Conservation (phyloP, 2,797 vertebrate species). For the Champsocephalus gunnari region DNA sequence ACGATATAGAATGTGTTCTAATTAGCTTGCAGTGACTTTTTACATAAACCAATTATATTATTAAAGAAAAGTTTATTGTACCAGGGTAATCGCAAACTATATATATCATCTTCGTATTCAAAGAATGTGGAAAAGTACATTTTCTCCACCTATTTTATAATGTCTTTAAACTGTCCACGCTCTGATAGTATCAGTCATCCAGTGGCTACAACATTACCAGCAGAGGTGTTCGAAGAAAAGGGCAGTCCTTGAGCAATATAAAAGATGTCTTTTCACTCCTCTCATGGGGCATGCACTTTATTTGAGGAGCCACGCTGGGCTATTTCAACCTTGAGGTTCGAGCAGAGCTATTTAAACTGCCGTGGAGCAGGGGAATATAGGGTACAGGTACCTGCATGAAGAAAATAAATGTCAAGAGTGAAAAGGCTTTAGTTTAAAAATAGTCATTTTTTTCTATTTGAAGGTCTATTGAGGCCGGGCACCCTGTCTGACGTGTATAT, state of each 20-base stretch:
- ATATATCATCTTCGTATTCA: constrained; percentile 5
- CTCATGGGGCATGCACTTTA: constrained; percentile 34
- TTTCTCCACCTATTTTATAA: constrained; percentile 2
- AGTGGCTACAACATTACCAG: constrained; percentile 2
- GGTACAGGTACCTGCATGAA: constrained; percentile 21
- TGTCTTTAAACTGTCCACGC: background rate
- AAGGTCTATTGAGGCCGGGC: constrained; percentile 27
- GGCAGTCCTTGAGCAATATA: constrained; percentile 17
- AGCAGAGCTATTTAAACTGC: constrained; percentile 33
- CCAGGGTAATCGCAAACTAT: constrained; percentile 1
- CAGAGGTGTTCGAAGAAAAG: constrained; percentile 25
- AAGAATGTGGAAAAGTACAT: constrained; percentile 25
- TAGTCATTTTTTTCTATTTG: constrained; percentile 44
- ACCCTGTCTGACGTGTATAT: constrained; percentile 44
- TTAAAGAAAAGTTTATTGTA: constrained; percentile 15
- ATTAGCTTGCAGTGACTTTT: background rate
- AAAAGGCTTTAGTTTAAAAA: constrained; percentile 66
- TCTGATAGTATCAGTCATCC: constrained; percentile 22
- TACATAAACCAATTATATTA: background rate
- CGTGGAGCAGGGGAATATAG: constrained; percentile 23
- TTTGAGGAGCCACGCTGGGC: constrained; percentile 40
- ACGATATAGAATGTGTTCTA: background rate
- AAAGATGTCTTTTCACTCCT: constrained; percentile 22
- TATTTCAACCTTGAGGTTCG: constrained; percentile 39
- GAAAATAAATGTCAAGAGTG: constrained; percentile 63